Base-by-base conservation (phyloP, 2,797 vertebrate genomes). In the Anniella stebbinsi region DNA sequence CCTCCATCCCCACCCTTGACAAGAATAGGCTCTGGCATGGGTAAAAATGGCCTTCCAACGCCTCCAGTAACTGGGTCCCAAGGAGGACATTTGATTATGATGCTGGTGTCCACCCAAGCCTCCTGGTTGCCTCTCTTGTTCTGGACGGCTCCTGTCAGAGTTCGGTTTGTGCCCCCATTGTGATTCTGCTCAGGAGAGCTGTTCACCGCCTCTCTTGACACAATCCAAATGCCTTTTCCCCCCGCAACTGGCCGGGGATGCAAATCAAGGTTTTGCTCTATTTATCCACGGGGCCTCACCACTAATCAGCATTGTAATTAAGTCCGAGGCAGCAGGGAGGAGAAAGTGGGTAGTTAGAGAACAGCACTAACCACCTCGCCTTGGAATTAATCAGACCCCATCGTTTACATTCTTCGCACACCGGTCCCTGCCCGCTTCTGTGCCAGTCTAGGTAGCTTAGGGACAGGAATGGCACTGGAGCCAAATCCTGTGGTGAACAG, bases 131-230 rank as follows among this genome's bases (percentile, higher is more conserved):
- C n/a, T 69, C 82, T 69, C 23, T 69, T 69, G 21, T 77, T 51
- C 81, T 69, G 33, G n/a, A 9, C 57, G 73, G n/a, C n/a, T 70
- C 28, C 48, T 30, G n/a, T 45, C 18, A 41, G n/a, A 30, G 33
- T 15, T 7, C 45, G 60, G 41, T 78, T 11, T 17, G 28, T 78
- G 28, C 36, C 36, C 73, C 51, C 11, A 67, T 77, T 84, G 73
- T 78, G n/a, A 89, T 89, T 89, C 86, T 54, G 60, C 45, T 80
- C 73, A 45, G 63, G 48, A 70, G 73, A 85, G 38, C 33, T 10
- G 63, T 15, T 89, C 72, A 51, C 45, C 8, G 10, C 8, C 70
- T 81, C 38, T 57, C 48, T 25, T n/a, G 18, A 72, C 36, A n/a
- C 38, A 23, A 48, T 48, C n/a, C 33, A 81, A 38, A 75, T 66